These are phyloP conservation scores for Aethina tumida DNA, from an alignment of 1,140 invertebrate species.

Conservation along the genomic window DNA sequence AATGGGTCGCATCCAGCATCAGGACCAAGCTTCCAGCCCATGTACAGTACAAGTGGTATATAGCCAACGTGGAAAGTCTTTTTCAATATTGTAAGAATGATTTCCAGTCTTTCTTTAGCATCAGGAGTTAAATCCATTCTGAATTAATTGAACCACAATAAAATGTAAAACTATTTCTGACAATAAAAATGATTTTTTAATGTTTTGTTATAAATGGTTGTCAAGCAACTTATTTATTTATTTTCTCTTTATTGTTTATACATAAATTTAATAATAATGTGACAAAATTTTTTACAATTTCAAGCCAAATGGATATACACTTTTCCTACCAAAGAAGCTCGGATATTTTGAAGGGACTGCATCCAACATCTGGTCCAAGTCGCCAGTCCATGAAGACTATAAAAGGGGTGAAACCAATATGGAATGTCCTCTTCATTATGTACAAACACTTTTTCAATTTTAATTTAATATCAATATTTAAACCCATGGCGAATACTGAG, in stretches of 20 bases:
- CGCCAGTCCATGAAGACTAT: no score
- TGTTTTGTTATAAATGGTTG: neutral
- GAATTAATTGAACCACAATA: no score
- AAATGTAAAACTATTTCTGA: no score
- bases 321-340: neutral
- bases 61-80: conserved; percentile 27
- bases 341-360: neutral
- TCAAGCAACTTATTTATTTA: neutral
- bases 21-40: conserved; percentile 29
- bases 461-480: no score
- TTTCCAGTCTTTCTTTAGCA: conserved; percentile 20
- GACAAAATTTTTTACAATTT: conserved; percentile 3
- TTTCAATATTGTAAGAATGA: conserved; percentile 18
- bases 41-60: conserved; percentile 28
- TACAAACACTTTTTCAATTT: no score
- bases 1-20: conserved; percentile 26
- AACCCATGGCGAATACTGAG: no score
- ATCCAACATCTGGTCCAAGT: no score
- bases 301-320: neutral
- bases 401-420: no score
- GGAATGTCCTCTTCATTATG: no score
- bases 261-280: conserved; percentile 1
- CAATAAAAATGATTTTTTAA: no score
- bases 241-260: conserved; percentile 7
- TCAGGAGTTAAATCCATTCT: conserved; percentile 19